Conservation (phyloP, 2,113 vertebrate species). For the Herpetotheres cachinnans region DNA sequence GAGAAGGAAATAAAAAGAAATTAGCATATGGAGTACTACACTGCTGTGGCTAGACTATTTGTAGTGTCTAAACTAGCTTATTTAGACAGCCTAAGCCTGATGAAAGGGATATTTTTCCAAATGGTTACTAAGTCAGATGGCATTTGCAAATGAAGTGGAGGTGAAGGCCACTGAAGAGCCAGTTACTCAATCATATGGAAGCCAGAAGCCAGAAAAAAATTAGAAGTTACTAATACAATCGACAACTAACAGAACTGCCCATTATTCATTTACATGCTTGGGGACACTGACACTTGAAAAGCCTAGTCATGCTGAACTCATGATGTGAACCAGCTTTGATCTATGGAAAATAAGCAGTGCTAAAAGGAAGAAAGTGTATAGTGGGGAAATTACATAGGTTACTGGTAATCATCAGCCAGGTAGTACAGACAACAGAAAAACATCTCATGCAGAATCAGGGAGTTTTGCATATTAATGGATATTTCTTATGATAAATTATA, state of each 20-base stretch:
- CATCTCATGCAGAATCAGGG: fast-evolving
- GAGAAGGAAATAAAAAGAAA: neutral
- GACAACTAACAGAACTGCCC: neutral
- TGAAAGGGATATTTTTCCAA: neutral
- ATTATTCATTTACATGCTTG: neutral
- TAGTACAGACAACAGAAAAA: neutral
- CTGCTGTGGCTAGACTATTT: neutral
- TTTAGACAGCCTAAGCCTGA: neutral
- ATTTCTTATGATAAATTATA: neutral
- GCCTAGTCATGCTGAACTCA: neutral
- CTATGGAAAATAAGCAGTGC: neutral
- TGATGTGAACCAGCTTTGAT: neutral
- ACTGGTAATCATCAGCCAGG: neutral
- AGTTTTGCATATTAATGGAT: neutral
- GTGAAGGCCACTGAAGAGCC: neutral
- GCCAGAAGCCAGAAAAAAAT: neutral
- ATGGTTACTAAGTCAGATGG: neutral
- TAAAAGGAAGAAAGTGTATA: neutral
- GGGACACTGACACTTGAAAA: neutral
- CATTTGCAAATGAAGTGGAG: neutral
- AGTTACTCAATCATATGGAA: neutral
- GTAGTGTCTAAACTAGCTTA: neutral
- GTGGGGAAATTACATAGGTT: neutral
- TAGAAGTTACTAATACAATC: neutral
- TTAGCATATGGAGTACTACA: neutral